phyloP scores from a whole-genome alignment of 2,888 invertebrate species.

The Drosophila bunnanda region DNA sequence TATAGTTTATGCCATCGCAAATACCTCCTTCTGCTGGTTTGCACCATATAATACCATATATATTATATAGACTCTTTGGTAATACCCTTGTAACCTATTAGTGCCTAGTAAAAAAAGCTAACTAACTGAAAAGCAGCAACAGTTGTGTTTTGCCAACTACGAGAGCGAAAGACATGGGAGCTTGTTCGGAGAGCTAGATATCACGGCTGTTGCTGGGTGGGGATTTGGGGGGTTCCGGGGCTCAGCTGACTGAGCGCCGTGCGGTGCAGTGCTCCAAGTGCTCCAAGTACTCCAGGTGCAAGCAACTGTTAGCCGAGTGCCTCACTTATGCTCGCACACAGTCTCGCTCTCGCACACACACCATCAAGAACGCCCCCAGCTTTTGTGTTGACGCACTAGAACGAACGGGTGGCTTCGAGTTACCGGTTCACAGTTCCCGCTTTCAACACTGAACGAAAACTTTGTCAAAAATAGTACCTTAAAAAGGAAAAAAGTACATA shows the following conservation, averaged over 20 bases:
- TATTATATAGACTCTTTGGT: background rate
- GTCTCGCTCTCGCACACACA: slow-evolving; percentile 20
- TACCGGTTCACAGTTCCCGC: slow-evolving; percentile 30
- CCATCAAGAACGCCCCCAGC: slow-evolving; percentile 46
- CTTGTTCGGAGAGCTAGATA: slow-evolving; percentile 20
- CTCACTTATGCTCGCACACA: slow-evolving; percentile 49
- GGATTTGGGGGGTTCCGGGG: slow-evolving; percentile 7
- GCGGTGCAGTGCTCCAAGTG: slow-evolving; percentile 62
- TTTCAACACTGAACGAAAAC: slow-evolving; percentile 21
- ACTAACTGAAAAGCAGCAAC: slow-evolving; percentile 63
- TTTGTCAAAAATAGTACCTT: no score
- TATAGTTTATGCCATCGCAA: no score
- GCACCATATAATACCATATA: background rate
- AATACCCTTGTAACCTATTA: background rate
- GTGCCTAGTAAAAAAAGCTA: slow-evolving; percentile 13
- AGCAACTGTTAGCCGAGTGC: slow-evolving; percentile 58
- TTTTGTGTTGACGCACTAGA: slow-evolving; percentile 71
- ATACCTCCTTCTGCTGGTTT: no score
- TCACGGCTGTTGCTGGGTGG: background rate
- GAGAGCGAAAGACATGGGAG: slow-evolving; percentile 3
- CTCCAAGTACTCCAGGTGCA: slow-evolving; percentile 71
- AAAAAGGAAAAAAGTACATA: no score
- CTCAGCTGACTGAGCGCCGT: slow-evolving; percentile 48
- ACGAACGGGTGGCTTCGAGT: slow-evolving; percentile 41
- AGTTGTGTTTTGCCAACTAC: slow-evolving; percentile 53